Conservation (phyloP, 1,140 invertebrate genomes). For the Leptoteleia sp. region DNA sequence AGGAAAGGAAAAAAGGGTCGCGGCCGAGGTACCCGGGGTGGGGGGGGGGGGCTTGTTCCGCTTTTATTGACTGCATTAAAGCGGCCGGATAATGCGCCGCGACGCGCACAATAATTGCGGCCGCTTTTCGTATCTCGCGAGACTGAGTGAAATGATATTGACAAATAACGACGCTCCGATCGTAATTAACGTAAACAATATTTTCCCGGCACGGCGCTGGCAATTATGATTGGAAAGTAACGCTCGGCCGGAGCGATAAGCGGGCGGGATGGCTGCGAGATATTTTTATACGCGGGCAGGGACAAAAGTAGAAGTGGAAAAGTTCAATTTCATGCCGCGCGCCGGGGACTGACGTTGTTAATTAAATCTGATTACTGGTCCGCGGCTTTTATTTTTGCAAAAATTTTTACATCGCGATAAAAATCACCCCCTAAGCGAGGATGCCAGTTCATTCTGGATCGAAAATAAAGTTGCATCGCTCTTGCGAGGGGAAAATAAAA, state of each 20-base stretch:
- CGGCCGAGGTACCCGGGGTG: too few species aligned
- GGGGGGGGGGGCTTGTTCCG: too few species aligned
- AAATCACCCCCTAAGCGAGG: slow-evolving; percentile 13
- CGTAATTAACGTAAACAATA: slow-evolving; percentile 56
- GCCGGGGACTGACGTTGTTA: slow-evolving; percentile 32
- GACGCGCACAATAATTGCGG: too few species aligned
- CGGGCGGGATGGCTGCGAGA: slow-evolving; percentile 24
- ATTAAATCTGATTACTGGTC: slow-evolving; percentile 45
- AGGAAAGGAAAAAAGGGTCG: too few species aligned
- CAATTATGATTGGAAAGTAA: slow-evolving; percentile 44
- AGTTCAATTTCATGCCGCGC: slow-evolving; percentile 35
- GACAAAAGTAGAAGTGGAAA: slow-evolving; percentile 30
- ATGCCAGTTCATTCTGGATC: too few species aligned
- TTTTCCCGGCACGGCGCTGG: slow-evolving; percentile 40
- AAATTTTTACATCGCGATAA: slow-evolving; percentile 35
- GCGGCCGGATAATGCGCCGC: too few species aligned
- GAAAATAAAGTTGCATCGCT: too few species aligned
- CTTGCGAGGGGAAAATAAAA: too few species aligned
- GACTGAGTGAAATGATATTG: too few species aligned
- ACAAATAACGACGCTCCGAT: too few species aligned
- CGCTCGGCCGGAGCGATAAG: slow-evolving; percentile 45
- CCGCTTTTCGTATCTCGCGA: too few species aligned
- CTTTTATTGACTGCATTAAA: too few species aligned
- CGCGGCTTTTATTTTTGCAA: slow-evolving; percentile 21
- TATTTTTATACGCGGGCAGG: slow-evolving; percentile 25